Evolutionary conservation across 2,888 invertebrate species (phyloP), one percentile per base, ranked within the genome.

Genomic region (Idaea biselata): DNA sequence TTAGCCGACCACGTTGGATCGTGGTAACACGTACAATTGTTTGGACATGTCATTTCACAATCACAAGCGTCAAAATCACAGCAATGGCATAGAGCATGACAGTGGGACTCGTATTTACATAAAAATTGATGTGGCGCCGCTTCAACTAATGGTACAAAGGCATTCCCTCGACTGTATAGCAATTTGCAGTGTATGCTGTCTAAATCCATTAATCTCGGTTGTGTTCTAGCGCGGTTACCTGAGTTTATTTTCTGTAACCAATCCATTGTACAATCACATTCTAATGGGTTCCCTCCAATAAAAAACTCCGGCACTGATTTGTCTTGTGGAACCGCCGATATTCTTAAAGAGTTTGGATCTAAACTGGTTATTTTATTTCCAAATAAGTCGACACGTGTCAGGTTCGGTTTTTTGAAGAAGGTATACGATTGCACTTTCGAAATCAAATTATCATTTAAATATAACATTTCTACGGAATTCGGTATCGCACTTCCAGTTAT

Each of bases 41-140:
- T 94, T 25, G 97, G 97, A 79, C 97, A 98, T 60, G 96, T 97
- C 96, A 97, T 97, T 93, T 97, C 96, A 90, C 97, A 98, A 87
- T 98, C 97, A 84, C 97, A 98, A 53, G 97, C 97, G 79, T 97
- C 97, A 82, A 97, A 98, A 84, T 97, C 97, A 86, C 97, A 98
- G 81, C 97, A 98, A 80, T 97, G 96, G 82, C 97, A 98, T 68
- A 96, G 88, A 6, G 97, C 96, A 83, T 97, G 97, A 86, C 97
- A 98, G 80, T 97, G 96, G 68, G 95, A 94, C 68, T 96, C 95
- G 83, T 97, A 97, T 82, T 96, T 95, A 87, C 97, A 97, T 72
- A 97, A 92, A 87, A 97, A 97, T 86, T 97, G 96, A 78, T 96
- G 95, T 55, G 96, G 95, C 14, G 96, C 95, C 16, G 96, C 96